Conservation (phyloP, 1,140 invertebrate genomes). For the Drosophila sproati region DNA sequence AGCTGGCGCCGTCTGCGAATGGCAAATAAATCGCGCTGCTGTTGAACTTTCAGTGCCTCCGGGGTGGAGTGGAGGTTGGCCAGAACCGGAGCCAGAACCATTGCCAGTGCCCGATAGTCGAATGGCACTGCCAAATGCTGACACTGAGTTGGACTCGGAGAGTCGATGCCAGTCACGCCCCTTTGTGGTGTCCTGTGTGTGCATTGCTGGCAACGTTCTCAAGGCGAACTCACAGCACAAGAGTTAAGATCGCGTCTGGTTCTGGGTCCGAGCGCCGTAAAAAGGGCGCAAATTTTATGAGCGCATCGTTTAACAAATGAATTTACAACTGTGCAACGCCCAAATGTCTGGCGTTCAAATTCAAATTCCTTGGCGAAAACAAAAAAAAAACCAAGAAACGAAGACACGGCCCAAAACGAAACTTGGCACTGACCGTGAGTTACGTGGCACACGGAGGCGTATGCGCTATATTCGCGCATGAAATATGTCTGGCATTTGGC, state of each 20-base stretch:
- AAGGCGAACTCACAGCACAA: constrained; percentile 27
- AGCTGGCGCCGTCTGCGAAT: constrained; percentile 77
- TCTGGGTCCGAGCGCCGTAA: constrained; percentile 52
- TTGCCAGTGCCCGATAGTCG: constrained; percentile 21
- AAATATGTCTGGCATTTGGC: constrained; percentile 71
- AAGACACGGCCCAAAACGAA: constrained; percentile 53
- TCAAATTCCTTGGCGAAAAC: constrained; percentile 67
- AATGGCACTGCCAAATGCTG: constrained; percentile 72
- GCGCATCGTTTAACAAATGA: constrained; percentile 85
- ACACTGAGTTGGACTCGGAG: constrained; percentile 53
- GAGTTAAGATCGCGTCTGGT: constrained; percentile 27
- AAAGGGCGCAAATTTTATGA: constrained; percentile 84
- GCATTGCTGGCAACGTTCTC: constrained; percentile 58
- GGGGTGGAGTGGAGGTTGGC: constrained; percentile 34
- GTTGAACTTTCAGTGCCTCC: constrained; percentile 73
- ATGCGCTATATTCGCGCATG: constrained; percentile 55
- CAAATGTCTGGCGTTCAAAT: constrained; percentile 85
- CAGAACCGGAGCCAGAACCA: background rate
- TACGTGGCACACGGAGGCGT: constrained; percentile 75
- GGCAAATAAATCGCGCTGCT: constrained; percentile 82
- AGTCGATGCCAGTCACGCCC: constrained; percentile 57
- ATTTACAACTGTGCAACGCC: constrained; percentile 85
- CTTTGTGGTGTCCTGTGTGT: constrained; percentile 58
- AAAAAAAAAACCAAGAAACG: constrained; percentile 6
- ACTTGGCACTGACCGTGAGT: constrained; percentile 46